A percentile compares a stretch with the other conserved stretches of the same genome.
Evolutionary conservation across 2,113 vertebrate genomes (phyloP).

Genomic region (Alethe castanea): DNA sequence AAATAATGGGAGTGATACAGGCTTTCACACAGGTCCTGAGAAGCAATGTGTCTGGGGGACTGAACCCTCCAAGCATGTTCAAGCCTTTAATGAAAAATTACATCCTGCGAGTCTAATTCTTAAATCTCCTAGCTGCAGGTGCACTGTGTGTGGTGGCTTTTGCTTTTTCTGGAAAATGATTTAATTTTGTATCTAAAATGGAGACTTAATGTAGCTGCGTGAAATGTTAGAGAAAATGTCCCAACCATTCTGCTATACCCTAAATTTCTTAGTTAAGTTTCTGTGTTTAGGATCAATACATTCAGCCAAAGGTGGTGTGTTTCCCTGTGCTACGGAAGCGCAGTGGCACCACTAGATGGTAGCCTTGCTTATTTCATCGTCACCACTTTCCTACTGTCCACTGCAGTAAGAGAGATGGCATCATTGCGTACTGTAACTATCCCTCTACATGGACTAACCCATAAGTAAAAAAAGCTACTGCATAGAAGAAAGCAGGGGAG

Average conservation of each 20-base stretch:
- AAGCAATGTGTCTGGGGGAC: background rate
- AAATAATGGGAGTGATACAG: background rate
- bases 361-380: conserved; percentile 6
- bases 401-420: background rate
- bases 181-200: background rate
- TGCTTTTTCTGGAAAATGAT: background rate
- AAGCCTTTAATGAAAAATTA: background rate
- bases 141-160: background rate
- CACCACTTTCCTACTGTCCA: background rate
- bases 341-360: conserved; percentile 51
- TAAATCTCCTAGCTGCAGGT: background rate
- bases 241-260: background rate
- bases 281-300: background rate
- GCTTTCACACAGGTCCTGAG: background rate
- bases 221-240: background rate
- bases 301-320: background rate
- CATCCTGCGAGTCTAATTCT: background rate
- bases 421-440: accelerated
- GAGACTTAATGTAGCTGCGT: background rate
- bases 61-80: background rate
- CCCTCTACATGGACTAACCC: background rate
- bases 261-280: background rate
- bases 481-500: background rate
- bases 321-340: background rate
- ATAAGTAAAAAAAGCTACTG: background rate